Base-by-base conservation (phyloP, 2,888 invertebrate species). In the Punctoribates punctum region DNA sequence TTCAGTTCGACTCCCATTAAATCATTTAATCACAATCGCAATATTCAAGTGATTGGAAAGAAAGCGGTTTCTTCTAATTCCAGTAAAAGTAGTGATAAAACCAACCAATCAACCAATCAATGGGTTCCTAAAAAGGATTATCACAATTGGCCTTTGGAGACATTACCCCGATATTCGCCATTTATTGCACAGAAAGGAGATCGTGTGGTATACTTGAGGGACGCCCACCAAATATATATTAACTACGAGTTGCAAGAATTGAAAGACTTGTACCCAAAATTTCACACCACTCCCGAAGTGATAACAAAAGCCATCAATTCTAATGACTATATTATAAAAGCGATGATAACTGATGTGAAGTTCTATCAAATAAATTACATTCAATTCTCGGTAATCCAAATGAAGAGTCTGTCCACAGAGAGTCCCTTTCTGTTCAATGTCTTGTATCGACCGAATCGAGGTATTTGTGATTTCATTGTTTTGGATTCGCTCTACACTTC, bases 101-200 rank as follows among this genome's bases (percentile, higher is more conserved):
- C n/a, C n/a, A n/a, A n/a, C n/a, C n/a, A n/a, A n/a, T n/a, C 54
- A 20, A 54, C 6, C 20, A 54, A 54, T 34, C 34, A 8, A 34
- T 8, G 8, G 6, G 20, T 2, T n/a, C n/a, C 6, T 20, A 20
- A 20, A 20, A 54, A 27, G 6, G 60, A 60, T 15, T 60, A 27
- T 17, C 25, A 17, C 13, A 11, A 67, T 38, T 67, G 67, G 67
- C 15, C 38, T 1, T n/a, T 17, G 15, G 67, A 67, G 38, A n/a
- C 15, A 5, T n/a, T 67, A 5, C 67, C 67, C n/a, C 67, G 67
- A 15, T 38, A 17, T 34, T 38, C 67, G 42, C 67, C 67, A 29
- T 67, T 38, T 20, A 67, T 67, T 20, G 67, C n/a, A 5, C 67
- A 67, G 38, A 67, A n/a, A 17, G 67, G 67, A 2, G 67, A 67